Evolutionary conservation across 2,888 invertebrate species (phyloP).

Genomic region (Cryptosula pallasiana): DNA sequence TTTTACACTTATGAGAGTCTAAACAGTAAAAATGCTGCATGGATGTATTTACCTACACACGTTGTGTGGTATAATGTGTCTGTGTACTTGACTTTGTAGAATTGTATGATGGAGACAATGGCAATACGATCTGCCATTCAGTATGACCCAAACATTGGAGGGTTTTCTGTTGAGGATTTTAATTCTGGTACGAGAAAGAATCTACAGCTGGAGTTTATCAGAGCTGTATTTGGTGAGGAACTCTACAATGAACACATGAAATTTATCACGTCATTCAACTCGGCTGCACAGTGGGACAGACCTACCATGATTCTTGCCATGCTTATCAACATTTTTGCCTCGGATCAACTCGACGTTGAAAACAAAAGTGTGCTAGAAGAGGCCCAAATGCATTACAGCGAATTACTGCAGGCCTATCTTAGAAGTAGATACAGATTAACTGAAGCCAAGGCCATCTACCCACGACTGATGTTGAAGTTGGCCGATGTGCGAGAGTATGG

Average conservation of each 20-base stretch:
- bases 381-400: slow-evolving; percentile 33
- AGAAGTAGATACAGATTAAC: slow-evolving; percentile 67
- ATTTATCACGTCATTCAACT: slow-evolving; percentile 45
- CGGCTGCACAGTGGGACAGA: slow-evolving; percentile 50
- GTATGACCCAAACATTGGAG: too few relatives aligned
- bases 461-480: slow-evolving; percentile 52
- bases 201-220: background rate
- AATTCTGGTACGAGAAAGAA: too few relatives aligned
- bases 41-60: too few relatives aligned
- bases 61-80: too few relatives aligned
- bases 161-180: too few relatives aligned
- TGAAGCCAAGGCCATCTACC: slow-evolving; percentile 65
- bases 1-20: too few relatives aligned
- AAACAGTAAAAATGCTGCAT: too few relatives aligned
- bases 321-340: slow-evolving; percentile 54
- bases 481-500: slow-evolving; percentile 53
- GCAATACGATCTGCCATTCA: too few relatives aligned
- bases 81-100: too few relatives aligned
- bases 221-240: slow-evolving; percentile 33
- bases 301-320: slow-evolving; percentile 51
- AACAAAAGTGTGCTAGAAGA: slow-evolving; percentile 39
- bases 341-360: too few relatives aligned
- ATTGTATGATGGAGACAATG: too few relatives aligned
- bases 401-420: slow-evolving; percentile 73
- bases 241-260: slow-evolving; percentile 52